A percentile compares a stretch with the other conserved stretches of the same genome.
phyloP scores from a whole-genome alignment of 2,888 invertebrate genomes.

The Dichetophora obliterata region DNA sequence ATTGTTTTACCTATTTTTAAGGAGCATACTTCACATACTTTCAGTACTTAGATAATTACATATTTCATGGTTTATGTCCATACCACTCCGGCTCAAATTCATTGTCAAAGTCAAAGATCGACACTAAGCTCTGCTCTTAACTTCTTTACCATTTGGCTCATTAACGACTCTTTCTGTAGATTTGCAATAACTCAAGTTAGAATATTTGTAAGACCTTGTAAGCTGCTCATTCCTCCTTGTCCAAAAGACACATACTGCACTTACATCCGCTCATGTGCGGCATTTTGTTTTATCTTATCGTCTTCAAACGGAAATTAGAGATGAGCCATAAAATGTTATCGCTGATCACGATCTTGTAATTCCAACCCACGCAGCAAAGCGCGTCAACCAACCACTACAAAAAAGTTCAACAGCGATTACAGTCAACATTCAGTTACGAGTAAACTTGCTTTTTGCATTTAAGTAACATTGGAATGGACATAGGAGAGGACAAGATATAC shows the following conservation, averaged over 20 bases:
- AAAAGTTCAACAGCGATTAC: conserved; percentile 6
- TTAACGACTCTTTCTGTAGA: no score
- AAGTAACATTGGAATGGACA: conserved; percentile 30
- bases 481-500: conserved; percentile 32
- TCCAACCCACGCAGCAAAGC: conserved; percentile 66
- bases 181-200: no score
- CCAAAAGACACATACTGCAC: background rate
- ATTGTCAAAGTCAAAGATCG: no score
- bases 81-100: no score
- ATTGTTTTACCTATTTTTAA: no score
- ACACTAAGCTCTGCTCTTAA: no score
- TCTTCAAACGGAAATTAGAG: conserved; percentile 41
- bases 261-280: conserved; percentile 47
- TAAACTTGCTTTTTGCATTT: conserved; percentile 21
- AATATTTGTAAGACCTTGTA: no score
- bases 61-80: no score
- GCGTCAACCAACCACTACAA: conserved; percentile 19
- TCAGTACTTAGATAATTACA: no score
- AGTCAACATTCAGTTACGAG: conserved; percentile 2
- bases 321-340: conserved; percentile 57
- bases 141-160: no score
- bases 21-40: no score
- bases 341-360: conserved; percentile 70
- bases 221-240: background rate
- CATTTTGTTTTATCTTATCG: conserved; percentile 53